Evolutionary conservation across 2,113 vertebrate species (phyloP).

Genomic region (Podocnemis expansa): DNA sequence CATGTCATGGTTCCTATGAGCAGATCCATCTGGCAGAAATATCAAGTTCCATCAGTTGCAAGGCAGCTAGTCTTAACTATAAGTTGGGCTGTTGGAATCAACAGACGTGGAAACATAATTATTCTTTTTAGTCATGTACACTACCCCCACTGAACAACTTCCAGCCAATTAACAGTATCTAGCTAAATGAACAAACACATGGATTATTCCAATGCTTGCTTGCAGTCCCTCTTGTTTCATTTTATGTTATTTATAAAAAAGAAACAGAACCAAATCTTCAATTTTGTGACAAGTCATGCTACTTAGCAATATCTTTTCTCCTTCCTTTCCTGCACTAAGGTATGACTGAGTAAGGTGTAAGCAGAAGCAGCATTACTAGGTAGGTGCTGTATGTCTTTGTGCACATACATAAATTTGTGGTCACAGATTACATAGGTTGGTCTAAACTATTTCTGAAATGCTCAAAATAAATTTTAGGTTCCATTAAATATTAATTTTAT

Average conservation of each 20-base stretch:
- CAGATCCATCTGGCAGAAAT: background rate
- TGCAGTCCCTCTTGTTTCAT: background rate
- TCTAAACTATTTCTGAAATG: background rate
- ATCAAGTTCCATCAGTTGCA: background rate
- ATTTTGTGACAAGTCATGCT: background rate
- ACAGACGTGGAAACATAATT: background rate
- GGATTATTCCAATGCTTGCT: background rate
- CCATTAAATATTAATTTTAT: background rate
- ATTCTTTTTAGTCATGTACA: background rate
- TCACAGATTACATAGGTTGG: background rate
- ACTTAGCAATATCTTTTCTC: background rate
- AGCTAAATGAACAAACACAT: background rate
- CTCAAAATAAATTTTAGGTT: background rate
- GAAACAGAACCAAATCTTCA: accelerated
- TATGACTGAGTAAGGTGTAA: background rate
- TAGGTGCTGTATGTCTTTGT: background rate
- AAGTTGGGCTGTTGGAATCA: background rate
- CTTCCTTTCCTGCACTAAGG: background rate
- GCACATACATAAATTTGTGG: background rate
- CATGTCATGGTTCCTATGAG: background rate
- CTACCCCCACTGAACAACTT: background rate
- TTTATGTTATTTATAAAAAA: background rate
- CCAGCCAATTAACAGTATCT: background rate
- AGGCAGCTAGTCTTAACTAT: background rate
- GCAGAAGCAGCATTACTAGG: background rate